Percentiles rank a stretch among this genome's conserved stretches.
Evolutionary conservation across 2,113 vertebrate species (phyloP).

Genomic region (Ivindomyrus marchei): DNA sequence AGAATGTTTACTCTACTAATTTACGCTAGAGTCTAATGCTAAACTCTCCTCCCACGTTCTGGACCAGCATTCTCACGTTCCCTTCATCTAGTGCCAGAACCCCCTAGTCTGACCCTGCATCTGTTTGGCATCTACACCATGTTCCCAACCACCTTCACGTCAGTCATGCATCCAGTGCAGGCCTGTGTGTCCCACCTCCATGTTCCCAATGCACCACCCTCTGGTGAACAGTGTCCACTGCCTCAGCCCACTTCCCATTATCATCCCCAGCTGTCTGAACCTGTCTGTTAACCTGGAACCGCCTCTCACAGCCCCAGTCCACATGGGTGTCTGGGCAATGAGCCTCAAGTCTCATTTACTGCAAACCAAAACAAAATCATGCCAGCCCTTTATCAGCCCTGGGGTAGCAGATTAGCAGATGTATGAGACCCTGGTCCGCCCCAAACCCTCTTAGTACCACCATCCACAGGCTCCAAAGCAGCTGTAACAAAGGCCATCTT

Average conservation of each 20-base stretch:
- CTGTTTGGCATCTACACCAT: slow-evolving; percentile 23
- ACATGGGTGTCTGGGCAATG: neutral
- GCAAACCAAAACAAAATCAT: neutral
- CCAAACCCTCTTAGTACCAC: neutral
- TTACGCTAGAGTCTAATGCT: neutral
- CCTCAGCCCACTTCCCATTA: neutral
- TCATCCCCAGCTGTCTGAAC: neutral
- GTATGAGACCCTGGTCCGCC: neutral
- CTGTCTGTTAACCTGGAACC: neutral
- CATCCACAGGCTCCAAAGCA: neutral
- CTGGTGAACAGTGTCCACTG: neutral
- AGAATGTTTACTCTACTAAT: neutral
- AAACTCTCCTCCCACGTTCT: slow-evolving; percentile 13
- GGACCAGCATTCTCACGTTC: slow-evolving; percentile 9
- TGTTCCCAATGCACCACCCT: neutral
- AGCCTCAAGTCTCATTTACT: neutral
- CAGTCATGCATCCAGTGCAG: slow-evolving; percentile 41
- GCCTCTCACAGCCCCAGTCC: neutral
- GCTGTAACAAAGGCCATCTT: neutral
- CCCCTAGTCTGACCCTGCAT: slow-evolving; percentile 19
- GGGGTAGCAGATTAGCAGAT: neutral
- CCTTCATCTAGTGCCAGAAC: slow-evolving; percentile 20
- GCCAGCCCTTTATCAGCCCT: neutral
- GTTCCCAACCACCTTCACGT: slow-evolving; percentile 37
- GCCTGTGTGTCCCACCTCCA: slow-evolving; percentile 33